phyloP scores from a whole-genome alignment of 2,888 invertebrate genomes.

The Zaprionus lineosus region DNA sequence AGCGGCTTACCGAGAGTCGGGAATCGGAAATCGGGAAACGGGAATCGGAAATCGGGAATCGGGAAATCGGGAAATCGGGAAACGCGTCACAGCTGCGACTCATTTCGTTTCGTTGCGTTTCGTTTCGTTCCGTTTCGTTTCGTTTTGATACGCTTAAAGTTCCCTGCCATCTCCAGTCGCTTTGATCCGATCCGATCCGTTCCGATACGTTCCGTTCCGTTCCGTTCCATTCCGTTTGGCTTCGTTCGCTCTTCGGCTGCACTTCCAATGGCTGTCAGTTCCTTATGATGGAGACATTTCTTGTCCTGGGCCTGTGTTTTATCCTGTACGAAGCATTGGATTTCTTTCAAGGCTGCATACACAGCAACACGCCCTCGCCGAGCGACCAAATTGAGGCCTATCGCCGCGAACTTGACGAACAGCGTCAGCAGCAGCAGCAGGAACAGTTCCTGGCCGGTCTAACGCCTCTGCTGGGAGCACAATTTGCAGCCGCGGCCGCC shows the following conservation, averaged over 20 bases:
- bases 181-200: neutral
- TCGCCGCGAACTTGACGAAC: constrained; percentile 82
- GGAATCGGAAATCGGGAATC: neutral
- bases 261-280: constrained; percentile 77
- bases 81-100: constrained; percentile 3
- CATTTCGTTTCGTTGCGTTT: constrained; percentile 4
- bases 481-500: constrained; percentile 66
- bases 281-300: constrained; percentile 86
- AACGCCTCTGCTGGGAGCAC: constrained; percentile 78
- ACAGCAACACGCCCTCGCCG: constrained; percentile 80
- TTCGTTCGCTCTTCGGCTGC: constrained; percentile 34
- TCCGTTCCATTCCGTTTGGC: constrained; percentile 25
- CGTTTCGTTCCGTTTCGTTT: constrained; percentile 20
- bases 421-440: constrained; percentile 82
- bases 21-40: no score
- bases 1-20: no score
- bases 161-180: neutral
- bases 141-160: neutral
- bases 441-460: constrained; percentile 79
- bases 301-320: constrained; percentile 87
- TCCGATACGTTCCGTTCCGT: constrained; percentile 23
- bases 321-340: constrained; percentile 88
- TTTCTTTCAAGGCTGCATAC: constrained; percentile 85
- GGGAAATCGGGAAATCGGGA: constrained; percentile 1
- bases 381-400: constrained; percentile 82